Percentiles rank a stretch among this genome's conserved stretches.
Evolutionary conservation across 1,140 invertebrate genomes (phyloP).

Genomic region (Caenorhabditis remanei): DNA sequence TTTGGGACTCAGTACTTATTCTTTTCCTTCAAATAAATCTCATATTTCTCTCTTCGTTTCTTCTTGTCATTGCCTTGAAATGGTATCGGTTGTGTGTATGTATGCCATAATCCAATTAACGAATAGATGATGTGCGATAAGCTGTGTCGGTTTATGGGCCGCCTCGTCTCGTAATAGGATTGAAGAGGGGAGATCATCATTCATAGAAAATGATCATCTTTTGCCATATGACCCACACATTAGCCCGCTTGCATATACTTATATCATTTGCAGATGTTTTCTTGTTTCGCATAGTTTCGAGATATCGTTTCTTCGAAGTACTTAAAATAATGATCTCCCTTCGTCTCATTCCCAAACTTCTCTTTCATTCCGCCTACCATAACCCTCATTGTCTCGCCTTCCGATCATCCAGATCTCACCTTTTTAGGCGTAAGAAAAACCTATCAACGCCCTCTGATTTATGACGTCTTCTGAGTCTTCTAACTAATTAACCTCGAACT

Average conservation of each 20-base stretch:
- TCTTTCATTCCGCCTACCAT: too few species aligned
- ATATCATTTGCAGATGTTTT: not conserved
- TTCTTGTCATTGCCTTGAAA: slow-evolving; percentile 30
- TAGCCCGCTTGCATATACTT: not conserved
- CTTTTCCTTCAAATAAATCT: not conserved
- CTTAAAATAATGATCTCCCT: not conserved
- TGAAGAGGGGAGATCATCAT: slow-evolving; percentile 34
- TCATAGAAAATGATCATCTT: slow-evolving; percentile 40
- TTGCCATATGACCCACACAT: slow-evolving; percentile 48
- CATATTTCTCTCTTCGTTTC: not conserved
- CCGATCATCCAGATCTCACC: not conserved
- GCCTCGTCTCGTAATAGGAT: slow-evolving; percentile 39
- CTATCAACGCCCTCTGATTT: slow-evolving; percentile 1
- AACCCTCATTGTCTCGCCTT: not conserved
- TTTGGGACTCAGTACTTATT: not conserved
- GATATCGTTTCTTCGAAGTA: not conserved
- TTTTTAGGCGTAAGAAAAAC: not conserved
- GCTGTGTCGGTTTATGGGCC: slow-evolving; percentile 49
- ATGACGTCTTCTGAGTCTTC: not conserved
- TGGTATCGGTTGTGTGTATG: slow-evolving; percentile 38
- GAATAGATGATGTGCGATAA: slow-evolving; percentile 50
- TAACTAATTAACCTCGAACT: slow-evolving; percentile 51
- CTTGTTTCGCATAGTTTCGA: not conserved
- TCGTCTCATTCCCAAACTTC: not conserved
- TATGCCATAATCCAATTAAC: slow-evolving; percentile 54